These are phyloP conservation scores for Hyles euphorbiae DNA, from an alignment of 1,140 invertebrate species.

Conservation along the genomic window DNA sequence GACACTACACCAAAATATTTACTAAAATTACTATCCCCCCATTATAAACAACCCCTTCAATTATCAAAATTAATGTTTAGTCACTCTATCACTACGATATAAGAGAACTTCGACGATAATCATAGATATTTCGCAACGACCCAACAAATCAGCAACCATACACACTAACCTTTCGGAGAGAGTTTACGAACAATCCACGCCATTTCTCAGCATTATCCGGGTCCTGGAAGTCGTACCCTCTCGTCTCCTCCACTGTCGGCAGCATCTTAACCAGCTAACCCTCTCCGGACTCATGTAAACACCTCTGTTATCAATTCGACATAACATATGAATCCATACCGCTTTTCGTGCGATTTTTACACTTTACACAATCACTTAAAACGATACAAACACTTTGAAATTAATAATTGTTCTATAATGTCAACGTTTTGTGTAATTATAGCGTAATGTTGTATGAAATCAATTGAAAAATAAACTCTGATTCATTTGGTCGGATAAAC, in stretches of 20 bases:
- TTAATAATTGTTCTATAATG: not conserved
- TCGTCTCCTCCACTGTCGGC: slow-evolving; percentile 77
- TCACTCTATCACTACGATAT: too few species aligned
- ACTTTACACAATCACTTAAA: slow-evolving; percentile 28
- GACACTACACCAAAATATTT: too few species aligned
- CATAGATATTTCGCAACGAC: slow-evolving; percentile 5
- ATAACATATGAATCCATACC: slow-evolving; percentile 51
- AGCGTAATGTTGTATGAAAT: slow-evolving; percentile 17
- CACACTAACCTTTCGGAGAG: slow-evolving; percentile 81
- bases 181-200: slow-evolving; percentile 90
- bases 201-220: slow-evolving; percentile 92
- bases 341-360: slow-evolving; percentile 35
- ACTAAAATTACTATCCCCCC: too few species aligned
- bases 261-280: slow-evolving; percentile 60
- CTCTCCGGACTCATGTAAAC: slow-evolving; percentile 66
- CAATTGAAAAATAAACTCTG: slow-evolving; percentile 52
- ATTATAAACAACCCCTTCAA: too few species aligned
- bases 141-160: not conserved
- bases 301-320: slow-evolving; percentile 43
- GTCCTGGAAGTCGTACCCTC: slow-evolving; percentile 90
- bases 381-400: slow-evolving; percentile 18
- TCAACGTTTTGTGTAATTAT: not conserved
- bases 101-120: not conserved
- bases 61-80: too few species aligned
- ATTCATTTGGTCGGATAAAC: slow-evolving; percentile 66